These are phyloP conservation scores for Leptopilina boulardi DNA, from an alignment of 1,140 invertebrate species.

Conservation along the genomic window DNA sequence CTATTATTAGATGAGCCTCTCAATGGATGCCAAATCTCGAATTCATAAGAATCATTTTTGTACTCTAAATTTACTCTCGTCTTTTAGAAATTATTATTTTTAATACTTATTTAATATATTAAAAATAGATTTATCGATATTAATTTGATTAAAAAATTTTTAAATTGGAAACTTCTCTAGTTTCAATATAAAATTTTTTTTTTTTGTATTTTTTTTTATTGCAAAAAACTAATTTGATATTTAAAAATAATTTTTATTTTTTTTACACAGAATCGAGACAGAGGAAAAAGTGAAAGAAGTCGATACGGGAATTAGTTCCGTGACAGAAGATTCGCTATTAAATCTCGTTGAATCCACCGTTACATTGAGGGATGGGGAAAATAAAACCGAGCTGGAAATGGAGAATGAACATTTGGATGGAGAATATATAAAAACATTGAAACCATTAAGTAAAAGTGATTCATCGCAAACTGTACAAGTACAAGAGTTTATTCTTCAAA, in stretches of 20 bases:
- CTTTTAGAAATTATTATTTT: neutral
- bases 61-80: neutral
- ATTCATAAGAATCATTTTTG: neutral
- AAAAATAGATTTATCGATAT: neutral
- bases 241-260: neutral
- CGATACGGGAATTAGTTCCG: neutral
- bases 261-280: neutral
- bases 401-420: slow-evolving; percentile 53
- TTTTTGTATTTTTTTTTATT: neutral
- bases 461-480: neutral
- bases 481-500: slow-evolving; percentile 54
- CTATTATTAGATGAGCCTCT: slow-evolving; percentile 24
- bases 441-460: slow-evolving; percentile 47
- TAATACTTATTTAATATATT: neutral
- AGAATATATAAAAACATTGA: slow-evolving; percentile 65
- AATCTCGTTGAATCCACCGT: neutral
- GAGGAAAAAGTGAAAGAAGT: neutral
- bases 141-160: neutral
- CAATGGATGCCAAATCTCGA: slow-evolving; percentile 28
- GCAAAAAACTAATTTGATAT: neutral
- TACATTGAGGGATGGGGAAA: slow-evolving; percentile 17
- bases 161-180: neutral
- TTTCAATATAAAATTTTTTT: no score
- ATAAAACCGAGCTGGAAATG: neutral
- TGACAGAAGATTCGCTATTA: neutral